Evolutionary conservation across 2,113 vertebrate species (phyloP).

Genomic region (Oncorhynchus clarkii): DNA sequence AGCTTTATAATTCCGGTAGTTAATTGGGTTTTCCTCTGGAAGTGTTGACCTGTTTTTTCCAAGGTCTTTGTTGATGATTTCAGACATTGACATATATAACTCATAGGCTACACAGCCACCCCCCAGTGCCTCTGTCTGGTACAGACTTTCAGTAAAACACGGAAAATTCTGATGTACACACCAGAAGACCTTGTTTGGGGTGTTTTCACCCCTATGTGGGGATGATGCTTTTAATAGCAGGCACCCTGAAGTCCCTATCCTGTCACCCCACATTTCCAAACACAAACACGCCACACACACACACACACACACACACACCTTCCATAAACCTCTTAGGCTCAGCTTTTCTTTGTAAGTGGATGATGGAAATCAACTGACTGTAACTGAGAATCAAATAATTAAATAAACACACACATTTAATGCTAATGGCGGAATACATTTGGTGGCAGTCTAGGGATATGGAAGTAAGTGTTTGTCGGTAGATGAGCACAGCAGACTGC

Average conservation of each 20-base stretch:
- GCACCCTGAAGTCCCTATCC: too few species aligned
- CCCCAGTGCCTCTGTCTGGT: conserved; percentile 1
- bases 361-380: conserved; percentile 30
- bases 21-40: too few species aligned
- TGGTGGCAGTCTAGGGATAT: conserved; percentile 34
- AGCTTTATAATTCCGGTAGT: too few species aligned
- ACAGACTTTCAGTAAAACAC: too few species aligned
- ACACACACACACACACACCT: neutral
- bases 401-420: conserved; percentile 43
- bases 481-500: conserved; percentile 44
- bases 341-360: conserved; percentile 18
- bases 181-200: too few species aligned
- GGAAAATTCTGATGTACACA: too few species aligned
- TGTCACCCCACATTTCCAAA: neutral
- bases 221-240: too few species aligned
- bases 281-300: neutral
- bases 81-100: too few species aligned
- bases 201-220: too few species aligned
- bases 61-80: too few species aligned
- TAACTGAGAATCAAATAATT: conserved; percentile 40
- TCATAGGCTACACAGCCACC: too few species aligned
- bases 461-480: conserved; percentile 49
- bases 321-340: conserved; percentile 7
- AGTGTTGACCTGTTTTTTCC: too few species aligned
- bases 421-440: conserved; percentile 51